Evolutionary conservation across 2,888 invertebrate genomes (phyloP).

Genomic region (Lacanobia wlatinum): DNA sequence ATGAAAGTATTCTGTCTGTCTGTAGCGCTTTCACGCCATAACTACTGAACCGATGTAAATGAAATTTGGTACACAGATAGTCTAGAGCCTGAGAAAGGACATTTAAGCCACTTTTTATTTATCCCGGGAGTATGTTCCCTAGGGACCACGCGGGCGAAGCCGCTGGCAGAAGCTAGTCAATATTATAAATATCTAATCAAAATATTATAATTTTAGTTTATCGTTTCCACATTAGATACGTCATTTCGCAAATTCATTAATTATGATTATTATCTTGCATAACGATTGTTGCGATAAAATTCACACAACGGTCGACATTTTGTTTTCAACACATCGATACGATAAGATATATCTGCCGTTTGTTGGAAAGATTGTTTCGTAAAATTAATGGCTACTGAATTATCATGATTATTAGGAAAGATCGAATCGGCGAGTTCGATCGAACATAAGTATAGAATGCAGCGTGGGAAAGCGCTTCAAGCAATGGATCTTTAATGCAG

Average conservation of each 20-base stretch:
- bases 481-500: constrained; percentile 9
- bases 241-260: constrained; percentile 48
- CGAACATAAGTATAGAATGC: constrained; percentile 17
- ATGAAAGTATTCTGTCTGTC: too few relatives aligned
- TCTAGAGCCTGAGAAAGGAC: too few relatives aligned
- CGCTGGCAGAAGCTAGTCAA: too few relatives aligned
- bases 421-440: constrained; percentile 8
- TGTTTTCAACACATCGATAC: constrained; percentile 34
- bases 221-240: constrained; percentile 42
- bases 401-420: constrained; percentile 23
- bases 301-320: constrained; percentile 29
- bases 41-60: too few relatives aligned
- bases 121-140: too few relatives aligned
- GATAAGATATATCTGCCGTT: constrained; percentile 41
- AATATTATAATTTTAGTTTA: constrained; percentile 38
- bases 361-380: constrained; percentile 29
- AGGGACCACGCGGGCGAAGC: too few relatives aligned
- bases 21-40: too few relatives aligned
- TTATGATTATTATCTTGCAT: constrained; percentile 57
- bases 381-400: constrained; percentile 41
- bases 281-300: constrained; percentile 38
- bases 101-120: too few relatives aligned
- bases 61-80: too few relatives aligned
- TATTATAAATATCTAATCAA: constrained; percentile 26
- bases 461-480: constrained; percentile 34